Conservation (phyloP, 2,113 vertebrate species). For the Notothenia coriiceps region DNA sequence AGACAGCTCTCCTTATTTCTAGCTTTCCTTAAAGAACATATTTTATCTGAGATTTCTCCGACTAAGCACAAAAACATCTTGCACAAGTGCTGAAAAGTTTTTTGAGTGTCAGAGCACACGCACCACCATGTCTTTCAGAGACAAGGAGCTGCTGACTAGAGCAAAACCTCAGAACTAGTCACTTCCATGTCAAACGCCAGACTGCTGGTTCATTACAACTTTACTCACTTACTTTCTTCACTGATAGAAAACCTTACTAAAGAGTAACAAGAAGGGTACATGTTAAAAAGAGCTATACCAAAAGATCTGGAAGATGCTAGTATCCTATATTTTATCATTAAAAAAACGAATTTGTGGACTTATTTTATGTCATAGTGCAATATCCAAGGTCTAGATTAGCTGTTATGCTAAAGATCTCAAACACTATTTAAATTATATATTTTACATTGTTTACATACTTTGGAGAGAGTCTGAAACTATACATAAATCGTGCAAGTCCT, state of each 20-base stretch:
- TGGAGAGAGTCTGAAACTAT: neutral
- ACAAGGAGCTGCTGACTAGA: slow-evolving; percentile 53
- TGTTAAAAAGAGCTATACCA: no score
- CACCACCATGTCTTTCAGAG: slow-evolving; percentile 17
- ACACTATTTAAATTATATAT: neutral
- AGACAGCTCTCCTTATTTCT: slow-evolving; percentile 12
- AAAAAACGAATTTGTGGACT: neutral
- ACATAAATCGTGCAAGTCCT: neutral
- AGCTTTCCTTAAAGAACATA: slow-evolving; percentile 20
- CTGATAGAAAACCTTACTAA: no score
- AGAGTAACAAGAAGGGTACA: no score
- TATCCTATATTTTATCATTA: no score
- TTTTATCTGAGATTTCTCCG: slow-evolving; percentile 22
- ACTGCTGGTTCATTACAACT: slow-evolving; percentile 49
- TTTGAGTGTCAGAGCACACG: slow-evolving; percentile 10
- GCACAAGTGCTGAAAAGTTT: slow-evolving; percentile 1
- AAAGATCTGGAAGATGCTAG: no score
- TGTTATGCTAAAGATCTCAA: neutral
- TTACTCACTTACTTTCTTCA: neutral
- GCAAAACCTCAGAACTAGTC: slow-evolving; percentile 33
- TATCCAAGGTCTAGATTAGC: neutral
- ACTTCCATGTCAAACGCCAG: slow-evolving; percentile 35
- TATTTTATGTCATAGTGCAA: neutral
- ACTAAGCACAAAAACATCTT: slow-evolving; percentile 32
- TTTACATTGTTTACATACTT: neutral